Base-by-base conservation (phyloP, 2,888 invertebrate genomes). In the Lysandra bellargus region DNA sequence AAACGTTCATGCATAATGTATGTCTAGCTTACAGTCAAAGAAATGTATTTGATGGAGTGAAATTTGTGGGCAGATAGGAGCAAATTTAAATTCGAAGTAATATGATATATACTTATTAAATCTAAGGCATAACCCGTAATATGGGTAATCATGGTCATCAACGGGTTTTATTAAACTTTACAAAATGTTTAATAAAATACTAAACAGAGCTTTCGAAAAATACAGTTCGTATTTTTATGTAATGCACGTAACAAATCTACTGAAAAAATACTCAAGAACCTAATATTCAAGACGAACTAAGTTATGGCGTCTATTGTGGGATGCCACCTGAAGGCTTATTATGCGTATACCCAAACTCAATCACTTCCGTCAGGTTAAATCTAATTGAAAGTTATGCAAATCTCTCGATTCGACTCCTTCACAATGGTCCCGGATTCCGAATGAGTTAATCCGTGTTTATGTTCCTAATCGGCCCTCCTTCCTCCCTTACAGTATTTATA, bases 381-480 rank as follows among this genome's bases (percentile, higher is more conserved):
- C 90, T 93, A 93, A 94, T 94, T 94, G 94, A 93, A 94, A 92
- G 94, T 93, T 94, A 94, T 94, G 94, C 94, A 94, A 94, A 94
- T 94, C 92, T 93, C 92, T 89, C 92, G 90, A 91, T 91, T 91
- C 91, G 90, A 92, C 92, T 93, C 93, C 92, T 94, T 92, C 90
- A 93, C 93, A 94, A 93, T 94, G 89, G 91, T 91, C 90, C 88
- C 88, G 91, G 93, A 94, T 94, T 94, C 92, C 92, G 90, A 94
- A 93, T 93, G 94, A 93, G 92, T 92, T 94, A 94, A 94, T 94
- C 94, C 89, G 89, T 94, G 94, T 94, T 94, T 94, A 94, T 93
- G 92, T 89, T 92, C 88, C 91, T 93, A 94, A 94, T 93, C 93
- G 91, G 90, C 91, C 92, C 92, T 92, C 92, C 89, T 88, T 92